Evolutionary conservation across 2,888 invertebrate species (phyloP).

Genomic region (Leuctra nigra): DNA sequence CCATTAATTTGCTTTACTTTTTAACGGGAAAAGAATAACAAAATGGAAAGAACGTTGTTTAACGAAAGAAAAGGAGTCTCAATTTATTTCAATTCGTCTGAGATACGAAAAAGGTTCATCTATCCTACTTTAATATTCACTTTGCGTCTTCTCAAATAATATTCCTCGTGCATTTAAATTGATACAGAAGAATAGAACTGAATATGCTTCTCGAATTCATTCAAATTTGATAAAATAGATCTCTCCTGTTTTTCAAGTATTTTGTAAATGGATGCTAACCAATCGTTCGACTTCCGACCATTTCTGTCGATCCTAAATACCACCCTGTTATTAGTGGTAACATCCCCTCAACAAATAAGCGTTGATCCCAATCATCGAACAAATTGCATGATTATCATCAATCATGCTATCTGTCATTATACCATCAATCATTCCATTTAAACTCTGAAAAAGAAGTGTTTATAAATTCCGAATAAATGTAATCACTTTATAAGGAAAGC

Average conservation of each 20-base stretch:
- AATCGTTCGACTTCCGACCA: too few species aligned
- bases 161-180: too few species aligned
- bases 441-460: background rate
- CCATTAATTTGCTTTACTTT: conserved; percentile 21
- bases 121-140: background rate
- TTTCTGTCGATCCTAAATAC: too few species aligned
- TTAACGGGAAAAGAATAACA: conserved; percentile 13
- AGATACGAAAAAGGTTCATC: too few species aligned
- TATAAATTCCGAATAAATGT: conserved; percentile 1
- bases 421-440: background rate
- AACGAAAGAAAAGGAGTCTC: background rate
- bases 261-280: too few species aligned
- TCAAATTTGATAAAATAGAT: too few species aligned
- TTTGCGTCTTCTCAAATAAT: background rate
- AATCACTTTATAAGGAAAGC: conserved; percentile 8
- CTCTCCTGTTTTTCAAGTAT: too few species aligned
- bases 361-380: background rate
- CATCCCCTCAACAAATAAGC: too few species aligned
- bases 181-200: too few species aligned
- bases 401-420: background rate
- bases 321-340: too few species aligned
- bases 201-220: too few species aligned
- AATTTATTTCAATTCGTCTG: background rate
- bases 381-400: conserved; percentile 1
- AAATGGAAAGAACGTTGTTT: too few species aligned